Evolutionary conservation across 2,888 invertebrate species (phyloP), one percentile per base, ranked within the genome.

Genomic region (Sepioteuthis lessoniana): DNA sequence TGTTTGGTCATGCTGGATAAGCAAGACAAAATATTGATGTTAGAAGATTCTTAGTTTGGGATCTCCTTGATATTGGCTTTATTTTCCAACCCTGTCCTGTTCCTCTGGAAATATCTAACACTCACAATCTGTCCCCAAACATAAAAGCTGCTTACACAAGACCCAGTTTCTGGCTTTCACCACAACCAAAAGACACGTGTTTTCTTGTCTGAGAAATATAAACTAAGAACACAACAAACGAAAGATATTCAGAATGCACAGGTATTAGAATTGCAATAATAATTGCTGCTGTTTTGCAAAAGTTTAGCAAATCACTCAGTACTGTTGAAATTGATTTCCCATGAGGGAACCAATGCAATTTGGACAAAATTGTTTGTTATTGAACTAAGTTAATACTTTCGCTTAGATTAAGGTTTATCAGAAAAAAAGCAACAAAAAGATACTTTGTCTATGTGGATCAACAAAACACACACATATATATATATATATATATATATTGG

Each of bases 321-420:
- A 16, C 76, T 21, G 35, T 76, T 76, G n/a, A 35, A 76, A 76
- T 35, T 76, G 76, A 76, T 76, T 76, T 76, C 76, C 76, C 76
- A 16, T n/a, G 76, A 16, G 76, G n/a, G 13, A 4, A 76, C n/a
- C 16, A 76, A 76, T 8, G 35, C 76, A 76, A 76, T 76, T 76
- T 76, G 76, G 76, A 76, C 76, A 76, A 76, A 76, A n/a, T 76
- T 76, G 76, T 76, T 76, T 76, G n/a, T 76, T 76, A 76, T 76
- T n/a, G 76, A 76, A n/a, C 76, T n/a, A n/a, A 76, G n/a, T 13
- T 76, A 76, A 76, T 76, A 76, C 35, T 76, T 76, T 76, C 76
- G 8, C 13, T n/a, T 76, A 76, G n/a, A 76, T 76, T 76, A 76
- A 76, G 76, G 76, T n/a, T 76, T 76, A 76, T 76, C 76, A 76